Evolutionary conservation across 2,113 vertebrate genomes (phyloP).

Genomic region (Chinchilla lanigera): DNA sequence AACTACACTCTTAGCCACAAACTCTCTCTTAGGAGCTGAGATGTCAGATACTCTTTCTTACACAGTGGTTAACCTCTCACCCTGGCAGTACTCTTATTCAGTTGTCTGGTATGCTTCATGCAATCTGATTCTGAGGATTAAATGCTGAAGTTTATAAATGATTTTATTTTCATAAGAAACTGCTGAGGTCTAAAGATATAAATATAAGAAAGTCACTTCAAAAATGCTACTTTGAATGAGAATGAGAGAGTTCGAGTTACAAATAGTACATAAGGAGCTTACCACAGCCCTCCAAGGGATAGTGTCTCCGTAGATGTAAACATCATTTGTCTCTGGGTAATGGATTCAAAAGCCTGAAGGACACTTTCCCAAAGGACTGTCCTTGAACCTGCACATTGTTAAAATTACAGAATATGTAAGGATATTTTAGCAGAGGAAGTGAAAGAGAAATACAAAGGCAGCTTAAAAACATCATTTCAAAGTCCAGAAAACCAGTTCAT

Average conservation of each 20-base stretch:
- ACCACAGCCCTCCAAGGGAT: background rate
- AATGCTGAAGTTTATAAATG: background rate
- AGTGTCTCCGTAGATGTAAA: background rate
- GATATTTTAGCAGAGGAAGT: background rate
- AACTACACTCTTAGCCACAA: background rate
- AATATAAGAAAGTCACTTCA: background rate
- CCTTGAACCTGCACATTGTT: background rate
- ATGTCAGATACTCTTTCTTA: background rate
- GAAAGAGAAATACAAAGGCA: background rate
- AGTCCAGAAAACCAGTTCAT: background rate
- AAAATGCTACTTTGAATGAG: background rate
- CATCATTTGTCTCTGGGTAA: background rate
- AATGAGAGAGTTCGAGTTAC: background rate
- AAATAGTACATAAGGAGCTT: background rate
- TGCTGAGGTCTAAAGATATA: background rate
- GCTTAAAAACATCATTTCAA: background rate
- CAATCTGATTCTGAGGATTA: background rate
- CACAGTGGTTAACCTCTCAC: background rate
- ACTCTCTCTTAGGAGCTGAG: background rate
- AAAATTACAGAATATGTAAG: background rate
- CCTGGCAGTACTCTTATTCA: background rate
- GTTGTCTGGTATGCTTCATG: background rate
- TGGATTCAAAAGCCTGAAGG: background rate
- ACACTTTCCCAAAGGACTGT: background rate
- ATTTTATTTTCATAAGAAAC: slow-evolving; percentile 41